phyloP scores from a whole-genome alignment of 2,888 invertebrate species.

The Melanargia galathea region DNA sequence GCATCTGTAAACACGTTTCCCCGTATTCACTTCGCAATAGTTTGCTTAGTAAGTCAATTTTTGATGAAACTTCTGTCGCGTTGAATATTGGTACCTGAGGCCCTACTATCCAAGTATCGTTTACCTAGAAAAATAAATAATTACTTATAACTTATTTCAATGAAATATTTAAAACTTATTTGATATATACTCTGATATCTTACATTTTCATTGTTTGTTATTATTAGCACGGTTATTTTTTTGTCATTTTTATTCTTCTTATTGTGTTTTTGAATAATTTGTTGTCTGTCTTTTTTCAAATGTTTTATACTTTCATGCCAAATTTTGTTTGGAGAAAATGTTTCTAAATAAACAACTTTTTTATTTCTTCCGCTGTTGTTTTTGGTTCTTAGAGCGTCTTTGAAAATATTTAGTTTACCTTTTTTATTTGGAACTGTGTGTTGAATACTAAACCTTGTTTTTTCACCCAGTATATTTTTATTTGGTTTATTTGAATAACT shows the following conservation, averaged over 20 bases:
- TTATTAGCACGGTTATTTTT: constrained; percentile 18
- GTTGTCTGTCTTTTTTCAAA: constrained; percentile 35
- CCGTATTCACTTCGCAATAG: constrained; percentile 58
- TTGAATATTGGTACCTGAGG: not conserved
- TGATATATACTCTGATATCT: not conserved
- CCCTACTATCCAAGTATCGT: not conserved
- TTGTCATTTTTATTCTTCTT: constrained; percentile 11
- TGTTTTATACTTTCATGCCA: constrained; percentile 48
- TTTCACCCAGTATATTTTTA: constrained; percentile 26
- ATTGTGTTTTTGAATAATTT: constrained; percentile 1
- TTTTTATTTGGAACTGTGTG: constrained; percentile 13
- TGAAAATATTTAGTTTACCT: constrained; percentile 7
- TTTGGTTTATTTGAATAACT: constrained; percentile 8
- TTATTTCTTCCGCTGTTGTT: constrained; percentile 39
- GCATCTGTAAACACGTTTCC: constrained; percentile 58
- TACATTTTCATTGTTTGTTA: constrained; percentile 26
- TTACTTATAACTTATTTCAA: not conserved
- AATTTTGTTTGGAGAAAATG: constrained; percentile 45
- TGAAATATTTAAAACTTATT: not conserved
- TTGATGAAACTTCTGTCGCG: not conserved
- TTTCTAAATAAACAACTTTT: constrained; percentile 45
- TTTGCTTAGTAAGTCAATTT: not conserved
- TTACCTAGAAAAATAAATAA: constrained; percentile 8
- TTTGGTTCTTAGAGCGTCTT: constrained; percentile 6
- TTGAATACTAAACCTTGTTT: constrained; percentile 33